Conservation (phyloP, 2,113 vertebrate genomes). For the Jacana jacana region DNA sequence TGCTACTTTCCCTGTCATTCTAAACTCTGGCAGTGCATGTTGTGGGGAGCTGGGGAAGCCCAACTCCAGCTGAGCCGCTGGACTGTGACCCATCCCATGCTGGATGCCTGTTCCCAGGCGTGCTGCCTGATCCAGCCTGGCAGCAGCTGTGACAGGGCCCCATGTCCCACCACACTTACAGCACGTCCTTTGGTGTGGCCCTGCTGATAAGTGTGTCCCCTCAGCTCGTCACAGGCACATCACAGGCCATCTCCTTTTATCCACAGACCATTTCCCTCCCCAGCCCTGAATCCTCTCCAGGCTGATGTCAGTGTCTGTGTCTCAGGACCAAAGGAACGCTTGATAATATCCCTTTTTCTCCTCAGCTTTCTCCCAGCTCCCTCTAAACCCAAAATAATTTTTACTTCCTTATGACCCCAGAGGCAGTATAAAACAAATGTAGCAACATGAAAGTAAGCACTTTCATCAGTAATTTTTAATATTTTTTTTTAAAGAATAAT, state of each 20-base stretch:
- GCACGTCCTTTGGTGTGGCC: background rate
- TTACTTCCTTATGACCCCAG: constrained; percentile 7
- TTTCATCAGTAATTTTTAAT: background rate
- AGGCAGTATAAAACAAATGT: constrained; percentile 20
- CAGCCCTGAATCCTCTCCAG: background rate
- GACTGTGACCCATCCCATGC: rapidly evolving
- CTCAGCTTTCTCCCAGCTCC: background rate
- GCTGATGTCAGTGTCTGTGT: background rate
- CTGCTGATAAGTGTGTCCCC: background rate
- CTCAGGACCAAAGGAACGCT: background rate
- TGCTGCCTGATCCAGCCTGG: background rate
- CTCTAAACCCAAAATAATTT: background rate
- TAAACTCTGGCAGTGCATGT: rapidly evolving
- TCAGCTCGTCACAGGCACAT: background rate
- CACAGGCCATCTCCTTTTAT: background rate
- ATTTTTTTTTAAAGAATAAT: background rate
- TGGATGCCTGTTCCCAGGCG: background rate
- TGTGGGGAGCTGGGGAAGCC: background rate
- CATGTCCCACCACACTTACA: background rate
- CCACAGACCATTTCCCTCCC: background rate
- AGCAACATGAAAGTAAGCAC: background rate
- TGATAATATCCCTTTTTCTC: background rate
- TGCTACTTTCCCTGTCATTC: rapidly evolving
- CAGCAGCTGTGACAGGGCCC: background rate
- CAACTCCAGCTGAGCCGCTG: background rate